Evolutionary conservation across 2,113 vertebrate genomes (phyloP), one percentile per base, ranked within the genome.

Genomic region (human): DNA sequence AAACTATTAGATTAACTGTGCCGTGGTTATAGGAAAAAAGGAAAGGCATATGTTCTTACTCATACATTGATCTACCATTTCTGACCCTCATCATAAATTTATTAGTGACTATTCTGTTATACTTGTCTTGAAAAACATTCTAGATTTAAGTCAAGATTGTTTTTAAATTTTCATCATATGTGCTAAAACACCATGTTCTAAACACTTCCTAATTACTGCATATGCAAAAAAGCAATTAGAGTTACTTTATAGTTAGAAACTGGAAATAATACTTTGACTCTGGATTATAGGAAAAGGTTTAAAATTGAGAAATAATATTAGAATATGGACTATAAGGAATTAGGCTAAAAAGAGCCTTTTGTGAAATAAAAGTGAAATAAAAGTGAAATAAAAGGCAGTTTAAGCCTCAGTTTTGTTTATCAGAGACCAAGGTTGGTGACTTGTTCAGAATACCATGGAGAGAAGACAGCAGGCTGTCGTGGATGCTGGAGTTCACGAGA

Each of bases 1-100:
- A 90, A 96, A 84, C 43, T 93, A 90, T 94, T 94, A 96, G 79
- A 92, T 95, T 76, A 97, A 92, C n/a, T 18, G n/a, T 64, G 64
- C 18, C 0, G 0, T 16, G 48, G 89, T 94, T 96, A 68, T 30
- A 89, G 40, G n/a, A 11, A 79, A 90, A 81, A 76, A 38, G 17
- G 43, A 89, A 96, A 95, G 45, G 55, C 30, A 2, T 73, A 9
- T 73, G 35, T 85, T 88, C 45, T 94, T 94, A 81, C 17, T 84
- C 88, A 97, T 88, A 35, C 66, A 96, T 96, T 97, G 96, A 97
- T 93, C 87, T n/a, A 68, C 22, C 50, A 45, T 52, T 95, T 87
- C 76, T 90, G 92, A 75, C 38, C 10, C 48, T 93, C 45, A 66
- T 40, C 45, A 91, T 97, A 95, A 92, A 79, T 96, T 95, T 90